Base-by-base conservation (phyloP, 2,113 vertebrate genomes). In the Camelus dromedarius region DNA sequence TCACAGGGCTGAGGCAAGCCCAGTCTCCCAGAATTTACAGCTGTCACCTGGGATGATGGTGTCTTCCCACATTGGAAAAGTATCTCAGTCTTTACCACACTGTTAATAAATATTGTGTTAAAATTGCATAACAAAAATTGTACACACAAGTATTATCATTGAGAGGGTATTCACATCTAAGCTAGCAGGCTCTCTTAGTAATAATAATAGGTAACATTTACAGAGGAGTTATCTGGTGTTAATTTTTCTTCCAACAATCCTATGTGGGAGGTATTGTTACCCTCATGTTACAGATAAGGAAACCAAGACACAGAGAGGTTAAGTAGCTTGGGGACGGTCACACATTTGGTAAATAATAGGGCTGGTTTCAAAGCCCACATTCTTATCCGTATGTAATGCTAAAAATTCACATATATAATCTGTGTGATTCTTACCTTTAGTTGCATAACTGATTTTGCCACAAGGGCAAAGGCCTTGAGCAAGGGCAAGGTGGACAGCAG, bases 121-220 rank as follows among this genome's bases (percentile, higher is more conserved):
- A 79, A 79, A 56, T 35, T 56, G 76, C 24, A 32, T 35, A 56
- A 56, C 54, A 76, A 48, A 50, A 54, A 24, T 46, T 66, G 1
- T 73, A 13, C 30, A 48, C 38, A 50, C n/a, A 93, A 83, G 8
- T 76, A 72, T 32, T 62, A 38, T 75, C 79, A 84, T 7, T 66
- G 54, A 80, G n/a, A 66, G 30, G 5, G 8, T 48, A 54, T 83
- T 82, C 75, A 26, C 16, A n/a, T 83, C 60, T 89, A 92, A 56
- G 52, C 58, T 4, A 30, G 1, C 24, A 79, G 11, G 26, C 72
- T n/a, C 18, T 15, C 73, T 86, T 96, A 67, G 32, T 66, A 62
- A 67, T 60, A 72, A 73, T 46, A 85, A 92, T 75, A 79, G 69
- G 30, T 56, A 77, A 91, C 26, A 75, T 38, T 67, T 86, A 89